Evolutionary conservation across 2,888 invertebrate genomes (phyloP).

Genomic region (Chymomyza procnemis): DNA sequence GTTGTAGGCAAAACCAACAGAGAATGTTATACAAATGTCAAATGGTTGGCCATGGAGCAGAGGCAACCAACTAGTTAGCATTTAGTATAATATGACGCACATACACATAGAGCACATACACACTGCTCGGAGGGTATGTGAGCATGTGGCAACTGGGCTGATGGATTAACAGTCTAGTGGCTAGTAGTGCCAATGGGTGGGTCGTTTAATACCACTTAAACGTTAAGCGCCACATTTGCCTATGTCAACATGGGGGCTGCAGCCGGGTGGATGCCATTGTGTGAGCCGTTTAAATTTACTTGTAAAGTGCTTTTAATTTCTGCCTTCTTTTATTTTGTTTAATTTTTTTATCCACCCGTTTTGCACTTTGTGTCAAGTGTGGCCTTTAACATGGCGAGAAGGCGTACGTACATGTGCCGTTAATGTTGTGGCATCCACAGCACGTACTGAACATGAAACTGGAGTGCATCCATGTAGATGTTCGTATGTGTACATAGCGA

Average conservation of each 20-base stretch:
- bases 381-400: slow-evolving; percentile 16
- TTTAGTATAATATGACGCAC: background rate
- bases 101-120: background rate
- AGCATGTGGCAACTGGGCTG: background rate
- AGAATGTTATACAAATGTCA: slow-evolving; percentile 36
- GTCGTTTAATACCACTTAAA: background rate
- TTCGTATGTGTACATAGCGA: background rate
- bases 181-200: background rate
- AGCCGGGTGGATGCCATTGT: background rate
- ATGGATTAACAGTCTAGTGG: background rate
- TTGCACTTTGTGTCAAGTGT: slow-evolving; percentile 17
- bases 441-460: slow-evolving; percentile 10
- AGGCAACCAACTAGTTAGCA: slow-evolving; percentile 2
- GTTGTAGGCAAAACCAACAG: background rate
- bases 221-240: slow-evolving; percentile 14
- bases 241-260: slow-evolving; percentile 19
- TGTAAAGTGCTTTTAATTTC: slow-evolving; percentile 60
- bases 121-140: background rate
- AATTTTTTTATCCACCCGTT: background rate
- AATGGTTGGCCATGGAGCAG: slow-evolving; percentile 14
- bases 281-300: slow-evolving; percentile 17
- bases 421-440: slow-evolving; percentile 5
- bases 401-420: slow-evolving; percentile 30
- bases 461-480: no score
- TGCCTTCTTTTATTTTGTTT: background rate